These are phyloP conservation scores for Prochilodus magdalenae DNA, from an alignment of 2,113 vertebrate genomes.

Conservation along the genomic window DNA sequence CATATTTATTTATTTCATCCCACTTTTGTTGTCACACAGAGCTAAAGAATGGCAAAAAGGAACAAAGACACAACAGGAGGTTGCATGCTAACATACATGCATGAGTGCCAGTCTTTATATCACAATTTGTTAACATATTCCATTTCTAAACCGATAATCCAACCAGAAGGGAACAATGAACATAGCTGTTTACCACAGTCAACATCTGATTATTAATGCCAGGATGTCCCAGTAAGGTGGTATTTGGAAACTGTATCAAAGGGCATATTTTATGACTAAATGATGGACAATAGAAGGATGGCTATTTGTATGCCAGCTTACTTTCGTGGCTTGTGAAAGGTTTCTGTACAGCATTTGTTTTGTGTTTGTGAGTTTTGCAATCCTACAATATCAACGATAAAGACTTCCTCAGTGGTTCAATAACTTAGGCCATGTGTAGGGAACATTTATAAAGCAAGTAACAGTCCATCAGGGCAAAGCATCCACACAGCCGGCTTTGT, in stretches of 20 bases:
- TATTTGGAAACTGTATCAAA: not conserved
- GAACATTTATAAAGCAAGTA: conserved; percentile 49
- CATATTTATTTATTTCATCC: no score
- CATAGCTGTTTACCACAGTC: no score
- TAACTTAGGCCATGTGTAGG: conserved; percentile 27
- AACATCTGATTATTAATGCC: not conserved
- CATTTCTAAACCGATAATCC: no score
- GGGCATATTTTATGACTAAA: not conserved
- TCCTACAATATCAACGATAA: not conserved
- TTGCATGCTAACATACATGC: no score
- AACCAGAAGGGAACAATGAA: no score
- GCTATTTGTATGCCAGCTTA: not conserved
- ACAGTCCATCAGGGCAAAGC: conserved; percentile 67
- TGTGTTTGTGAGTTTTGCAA: not conserved
- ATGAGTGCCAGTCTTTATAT: no score
- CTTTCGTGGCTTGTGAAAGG: not conserved
- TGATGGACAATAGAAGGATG: not conserved
- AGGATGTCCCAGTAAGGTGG: not conserved
- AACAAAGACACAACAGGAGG: no score
- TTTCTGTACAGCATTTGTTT: not conserved
- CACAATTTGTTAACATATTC: no score
- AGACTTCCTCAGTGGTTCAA: not conserved
- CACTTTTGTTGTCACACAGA: no score
- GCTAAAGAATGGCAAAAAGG: no score
- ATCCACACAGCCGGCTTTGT: conserved; percentile 80